Conservation (phyloP, 2,888 invertebrate species). For the Xylophagus ater region DNA sequence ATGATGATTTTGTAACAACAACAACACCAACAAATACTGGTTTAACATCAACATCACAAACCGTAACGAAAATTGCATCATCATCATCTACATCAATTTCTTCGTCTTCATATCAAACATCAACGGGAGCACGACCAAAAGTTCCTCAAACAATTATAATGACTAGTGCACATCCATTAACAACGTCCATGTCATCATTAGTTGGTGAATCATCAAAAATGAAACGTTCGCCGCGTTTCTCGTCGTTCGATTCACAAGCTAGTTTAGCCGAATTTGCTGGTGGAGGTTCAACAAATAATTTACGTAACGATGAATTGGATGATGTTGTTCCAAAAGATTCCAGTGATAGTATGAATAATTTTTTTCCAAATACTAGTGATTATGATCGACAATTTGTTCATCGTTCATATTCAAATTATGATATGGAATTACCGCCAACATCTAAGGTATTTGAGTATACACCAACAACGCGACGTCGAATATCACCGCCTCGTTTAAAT, state of each 20-base stretch:
- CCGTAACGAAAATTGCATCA: constrained; percentile 5
- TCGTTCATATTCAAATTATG: constrained; percentile 38
- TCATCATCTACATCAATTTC: constrained; percentile 5
- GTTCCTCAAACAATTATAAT: constrained; percentile 40
- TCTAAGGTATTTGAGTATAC: constrained; percentile 13
- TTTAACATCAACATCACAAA: constrained; percentile 1
- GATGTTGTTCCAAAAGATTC: neutral
- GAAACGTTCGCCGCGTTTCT: constrained; percentile 39
- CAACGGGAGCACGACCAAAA: constrained; percentile 69
- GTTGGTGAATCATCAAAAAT: constrained; percentile 29
- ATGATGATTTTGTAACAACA: constrained; percentile 2
- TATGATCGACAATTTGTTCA: constrained; percentile 29
- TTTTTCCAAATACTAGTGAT: constrained; percentile 13
- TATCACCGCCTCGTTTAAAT: constrained; percentile 12
- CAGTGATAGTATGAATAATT: constrained; percentile 2
- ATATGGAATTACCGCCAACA: constrained; percentile 28
- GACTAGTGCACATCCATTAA: constrained; percentile 27
- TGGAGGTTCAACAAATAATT: neutral
- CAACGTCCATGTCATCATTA: constrained; percentile 15
- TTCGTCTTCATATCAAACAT: constrained; percentile 25
- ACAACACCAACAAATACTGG: neutral
- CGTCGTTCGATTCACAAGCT: constrained; percentile 40
- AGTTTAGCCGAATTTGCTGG: constrained; percentile 36
- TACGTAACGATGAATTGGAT: no score
- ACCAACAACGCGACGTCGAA: constrained; percentile 13